These are phyloP conservation scores for Tetranychus truncatus DNA, from an alignment of 2,888 invertebrate species.

Conservation along the genomic window DNA sequence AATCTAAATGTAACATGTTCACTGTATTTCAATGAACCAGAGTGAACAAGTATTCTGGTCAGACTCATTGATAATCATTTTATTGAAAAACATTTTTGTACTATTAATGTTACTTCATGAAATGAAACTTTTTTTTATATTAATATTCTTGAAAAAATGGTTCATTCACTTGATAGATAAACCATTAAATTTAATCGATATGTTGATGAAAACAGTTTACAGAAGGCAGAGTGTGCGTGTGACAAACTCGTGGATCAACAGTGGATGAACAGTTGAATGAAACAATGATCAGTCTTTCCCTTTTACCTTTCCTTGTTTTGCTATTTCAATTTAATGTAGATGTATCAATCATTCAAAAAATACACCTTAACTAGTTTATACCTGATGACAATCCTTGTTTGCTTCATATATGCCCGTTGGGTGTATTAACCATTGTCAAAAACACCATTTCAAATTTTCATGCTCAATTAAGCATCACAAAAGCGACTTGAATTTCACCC, in stretches of 20 bases:
- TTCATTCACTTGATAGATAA: not conserved
- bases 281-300: not conserved
- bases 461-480: not conserved
- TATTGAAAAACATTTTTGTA: too few relatives aligned
- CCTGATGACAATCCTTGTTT: conserved; percentile 1
- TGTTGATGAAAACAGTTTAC: not conserved
- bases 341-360: not conserved
- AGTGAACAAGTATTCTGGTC: too few relatives aligned
- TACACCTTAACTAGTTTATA: not conserved
- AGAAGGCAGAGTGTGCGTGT: not conserved
- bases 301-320: not conserved
- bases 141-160: conserved; percentile 4
- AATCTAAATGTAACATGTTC: too few relatives aligned
- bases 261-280: not conserved
- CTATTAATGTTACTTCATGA: too few relatives aligned
- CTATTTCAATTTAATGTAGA: not conserved
- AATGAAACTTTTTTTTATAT: conserved; percentile 12
- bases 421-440: conserved; percentile 2
- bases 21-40: too few relatives aligned
- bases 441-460: not conserved
- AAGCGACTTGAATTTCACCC: not conserved
- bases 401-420: not conserved
- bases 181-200: not conserved
- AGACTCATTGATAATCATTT: too few relatives aligned
- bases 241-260: not conserved